phyloP scores from a whole-genome alignment of 2,888 invertebrate species.

The Amphimallon solstitiale region DNA sequence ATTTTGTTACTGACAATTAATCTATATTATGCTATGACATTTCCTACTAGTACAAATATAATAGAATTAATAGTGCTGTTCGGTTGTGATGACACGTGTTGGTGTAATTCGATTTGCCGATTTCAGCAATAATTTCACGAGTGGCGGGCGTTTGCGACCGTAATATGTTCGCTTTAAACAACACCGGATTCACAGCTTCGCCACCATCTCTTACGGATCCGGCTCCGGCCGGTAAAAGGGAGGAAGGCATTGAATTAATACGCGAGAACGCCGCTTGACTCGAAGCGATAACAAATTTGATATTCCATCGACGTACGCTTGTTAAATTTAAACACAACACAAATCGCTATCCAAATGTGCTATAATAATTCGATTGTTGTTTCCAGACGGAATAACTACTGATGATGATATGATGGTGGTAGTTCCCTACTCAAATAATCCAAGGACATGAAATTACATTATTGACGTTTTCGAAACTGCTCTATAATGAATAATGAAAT shows the following conservation, averaged over 20 bases:
- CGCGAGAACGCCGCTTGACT: neutral
- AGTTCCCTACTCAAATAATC: conserved; percentile 4
- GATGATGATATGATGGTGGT: conserved; percentile 12
- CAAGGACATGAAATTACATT: conserved; percentile 1
- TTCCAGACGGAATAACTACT: conserved; percentile 4
- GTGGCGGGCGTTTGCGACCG: conserved; percentile 5
- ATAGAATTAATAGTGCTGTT: conserved; percentile 8
- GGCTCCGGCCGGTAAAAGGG: neutral
- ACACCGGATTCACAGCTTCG: conserved; percentile 6
- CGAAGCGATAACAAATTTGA: conserved; percentile 12
- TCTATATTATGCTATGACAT: conserved; percentile 7
- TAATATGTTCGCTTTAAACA: conserved; percentile 1
- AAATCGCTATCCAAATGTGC: conserved; percentile 31
- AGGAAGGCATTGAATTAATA: conserved; percentile 2
- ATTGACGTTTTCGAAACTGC: neutral
- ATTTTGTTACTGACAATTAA: conserved; percentile 3
- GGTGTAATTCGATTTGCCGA: conserved; percentile 26
- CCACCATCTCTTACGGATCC: conserved; percentile 1
- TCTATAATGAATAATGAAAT: no score
- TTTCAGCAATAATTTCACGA: conserved; percentile 14
- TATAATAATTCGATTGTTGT: conserved; percentile 24
- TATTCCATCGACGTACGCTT: conserved; percentile 22
- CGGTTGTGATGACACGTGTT: conserved; percentile 3
- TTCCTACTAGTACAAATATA: conserved; percentile 12
- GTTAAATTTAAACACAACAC: conserved; percentile 30